Percentiles rank a stretch among this genome's conserved stretches.
These are phyloP conservation scores for Candidula unifasciata DNA, from an alignment of 2,888 invertebrate species.

Conservation along the genomic window DNA sequence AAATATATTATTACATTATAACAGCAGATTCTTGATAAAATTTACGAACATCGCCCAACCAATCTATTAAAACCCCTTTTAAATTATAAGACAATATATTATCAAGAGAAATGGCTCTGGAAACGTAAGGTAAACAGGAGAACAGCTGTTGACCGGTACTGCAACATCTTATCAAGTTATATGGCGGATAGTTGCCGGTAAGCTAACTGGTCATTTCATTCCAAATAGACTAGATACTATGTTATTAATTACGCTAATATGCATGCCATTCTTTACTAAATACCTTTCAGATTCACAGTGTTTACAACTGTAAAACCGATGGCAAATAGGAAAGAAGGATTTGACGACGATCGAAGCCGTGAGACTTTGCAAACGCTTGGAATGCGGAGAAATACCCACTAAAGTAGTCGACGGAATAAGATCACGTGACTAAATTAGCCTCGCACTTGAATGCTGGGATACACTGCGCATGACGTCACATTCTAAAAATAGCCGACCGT, in stretches of 20 bases:
- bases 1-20: too few relatives aligned
- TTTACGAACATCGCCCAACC: not conserved
- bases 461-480: conserved; percentile 1
- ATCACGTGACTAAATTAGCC: conserved; percentile 34
- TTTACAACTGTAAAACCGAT: not conserved
- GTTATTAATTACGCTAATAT: not conserved
- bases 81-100: not conserved
- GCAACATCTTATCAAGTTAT: not conserved
- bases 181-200: not conserved
- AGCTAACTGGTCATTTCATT: too few relatives aligned
- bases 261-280: not conserved
- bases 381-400: not conserved
- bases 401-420: not conserved
- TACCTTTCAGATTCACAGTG: not conserved
- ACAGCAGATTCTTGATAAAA: too few relatives aligned
- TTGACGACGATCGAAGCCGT: not conserved
- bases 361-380: not conserved
- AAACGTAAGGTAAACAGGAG: not conserved
- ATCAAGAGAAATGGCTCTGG: not conserved
- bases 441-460: conserved; percentile 19
- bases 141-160: not conserved
- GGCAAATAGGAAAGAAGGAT: not conserved
- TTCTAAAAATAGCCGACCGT: not conserved
- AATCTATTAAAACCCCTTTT: not conserved
- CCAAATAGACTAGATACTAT: not conserved